Percentiles rank a stretch among this genome's conserved stretches.
phyloP scores from a whole-genome alignment of 2,888 invertebrate species.

The Bombylius major region DNA sequence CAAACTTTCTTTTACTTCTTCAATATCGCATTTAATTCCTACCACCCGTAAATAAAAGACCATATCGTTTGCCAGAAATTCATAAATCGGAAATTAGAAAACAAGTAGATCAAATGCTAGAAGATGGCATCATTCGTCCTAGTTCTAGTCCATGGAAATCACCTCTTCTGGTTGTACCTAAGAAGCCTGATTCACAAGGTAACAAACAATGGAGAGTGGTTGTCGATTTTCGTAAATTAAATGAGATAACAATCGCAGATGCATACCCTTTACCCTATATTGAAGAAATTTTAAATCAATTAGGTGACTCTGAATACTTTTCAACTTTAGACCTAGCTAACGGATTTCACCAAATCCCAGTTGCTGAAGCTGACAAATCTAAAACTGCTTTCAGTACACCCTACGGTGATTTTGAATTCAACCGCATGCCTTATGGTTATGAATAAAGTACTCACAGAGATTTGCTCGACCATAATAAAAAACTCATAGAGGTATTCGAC shows the following conservation, averaged over 20 bases:
- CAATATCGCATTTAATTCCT: slow-evolving; percentile 1
- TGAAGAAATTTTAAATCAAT: slow-evolving; percentile 24
- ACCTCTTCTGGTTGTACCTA: slow-evolving; percentile 20
- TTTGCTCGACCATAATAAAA: slow-evolving; percentile 13
- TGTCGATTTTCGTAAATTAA: slow-evolving; percentile 27
- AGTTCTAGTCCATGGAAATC: slow-evolving; percentile 16
- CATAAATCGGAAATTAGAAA: slow-evolving; percentile 6
- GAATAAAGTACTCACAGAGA: slow-evolving; percentile 23
- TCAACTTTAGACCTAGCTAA: slow-evolving; percentile 25
- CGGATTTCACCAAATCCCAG: slow-evolving; percentile 26
- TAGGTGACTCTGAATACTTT: slow-evolving; percentile 27
- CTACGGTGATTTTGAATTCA: slow-evolving; percentile 24
- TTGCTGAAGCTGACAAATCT: slow-evolving; percentile 7
- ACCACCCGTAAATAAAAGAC: slow-evolving; percentile 5
- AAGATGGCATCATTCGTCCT: slow-evolving; percentile 20
- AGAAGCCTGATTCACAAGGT: slow-evolving; percentile 22
- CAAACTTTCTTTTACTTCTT: slow-evolving; percentile 21
- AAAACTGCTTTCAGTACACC: slow-evolving; percentile 28
- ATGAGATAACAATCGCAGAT: slow-evolving; percentile 26
- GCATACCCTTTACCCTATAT: slow-evolving; percentile 27
- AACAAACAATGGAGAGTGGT: slow-evolving; percentile 23
- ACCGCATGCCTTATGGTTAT: slow-evolving; percentile 30
- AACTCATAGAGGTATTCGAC: slow-evolving; percentile 13
- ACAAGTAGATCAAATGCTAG: slow-evolving; percentile 22
- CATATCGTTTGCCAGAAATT: slow-evolving; percentile 7